Evolutionary conservation across 2,888 invertebrate species (phyloP), one percentile per base, ranked within the genome.

Genomic region (Blera fallax): DNA sequence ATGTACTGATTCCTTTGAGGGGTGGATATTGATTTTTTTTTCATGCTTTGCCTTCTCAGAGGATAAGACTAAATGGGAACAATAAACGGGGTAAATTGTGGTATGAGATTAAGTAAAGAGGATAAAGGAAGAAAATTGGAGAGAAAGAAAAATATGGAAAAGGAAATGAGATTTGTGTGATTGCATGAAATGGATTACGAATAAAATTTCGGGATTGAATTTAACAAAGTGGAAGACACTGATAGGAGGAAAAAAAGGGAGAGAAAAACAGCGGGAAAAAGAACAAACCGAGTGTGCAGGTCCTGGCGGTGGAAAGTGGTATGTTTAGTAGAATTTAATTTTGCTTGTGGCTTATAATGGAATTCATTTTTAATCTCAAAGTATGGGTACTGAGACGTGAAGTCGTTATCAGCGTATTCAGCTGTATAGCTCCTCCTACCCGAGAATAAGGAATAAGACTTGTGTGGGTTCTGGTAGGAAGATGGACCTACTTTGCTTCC

Each of bases 21-120:
- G 50, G 64, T 80, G 74, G 34, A 29, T 84, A 84, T 84, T 84
- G 84, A 80, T 80, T 84, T 65, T 70, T 37, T 54, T 27, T 4
- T 24, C 24, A 2, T 21, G 32, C 43, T 24, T 62, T 50, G 21
- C n/a, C 18, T 56, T 16, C 27, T 27, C 18, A n/a, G 54, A 21
- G 73, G 52, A 48, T 43, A 43, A n/a, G 2, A 21, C 24, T 54
- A 54, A 78, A 69, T 69, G 40, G 14, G 62, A 64, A 58, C 62
- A 79, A 69, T 58, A 60, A 58, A 84, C 65, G 43, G 34, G 32
- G 32, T 74, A 40, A 43, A 32, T 18, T 65, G 32, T 70, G 29
- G n/a, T 0, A 40, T n/a, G 69, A 54, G 54, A 43, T 18, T 24
- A 6, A 21, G 37, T 16, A 37, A 5, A 8, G 48, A 56, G 32